Conservation (phyloP, 2,888 invertebrate species). For the Sesia apiformis region DNA sequence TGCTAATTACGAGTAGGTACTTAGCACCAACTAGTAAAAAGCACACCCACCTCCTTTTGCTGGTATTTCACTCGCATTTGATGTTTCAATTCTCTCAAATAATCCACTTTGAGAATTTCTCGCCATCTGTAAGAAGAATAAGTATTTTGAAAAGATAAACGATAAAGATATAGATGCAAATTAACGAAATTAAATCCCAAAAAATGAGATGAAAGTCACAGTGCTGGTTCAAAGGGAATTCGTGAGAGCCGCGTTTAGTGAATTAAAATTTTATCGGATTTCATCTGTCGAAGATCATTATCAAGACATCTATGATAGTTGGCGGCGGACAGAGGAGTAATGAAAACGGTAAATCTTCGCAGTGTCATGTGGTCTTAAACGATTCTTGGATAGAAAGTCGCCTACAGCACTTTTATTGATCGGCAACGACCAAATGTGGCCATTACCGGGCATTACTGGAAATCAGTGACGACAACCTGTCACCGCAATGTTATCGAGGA, state of each 20-base stretch:
- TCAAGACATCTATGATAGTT: constrained; percentile 13
- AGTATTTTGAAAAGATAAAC: background rate
- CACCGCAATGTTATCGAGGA: background rate
- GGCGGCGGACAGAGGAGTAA: constrained; percentile 27
- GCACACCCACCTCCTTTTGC: constrained; percentile 43
- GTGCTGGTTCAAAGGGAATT: background rate
- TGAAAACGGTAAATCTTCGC: constrained; percentile 40
- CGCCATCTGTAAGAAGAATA: constrained; percentile 43
- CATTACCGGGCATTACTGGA: constrained; percentile 13
- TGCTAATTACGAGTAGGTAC: too few species aligned
- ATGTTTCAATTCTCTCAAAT: constrained; percentile 53
- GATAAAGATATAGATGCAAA: background rate
- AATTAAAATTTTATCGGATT: background rate
- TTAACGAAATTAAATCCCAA: too few species aligned
- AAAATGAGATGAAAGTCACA: too few species aligned
- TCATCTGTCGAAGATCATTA: constrained; percentile 21
- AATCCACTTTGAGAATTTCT: constrained; percentile 50
- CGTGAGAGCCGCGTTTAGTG: background rate
- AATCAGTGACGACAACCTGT: constrained; percentile 8
- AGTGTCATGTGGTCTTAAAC: constrained; percentile 13
- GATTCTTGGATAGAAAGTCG: constrained; percentile 38
- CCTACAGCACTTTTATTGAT: constrained; percentile 31
- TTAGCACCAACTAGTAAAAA: too few species aligned
- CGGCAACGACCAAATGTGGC: constrained; percentile 22
- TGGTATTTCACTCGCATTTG: constrained; percentile 56